Base-by-base conservation (phyloP, 2,797 vertebrate genomes). In the Manis javanica region DNA sequence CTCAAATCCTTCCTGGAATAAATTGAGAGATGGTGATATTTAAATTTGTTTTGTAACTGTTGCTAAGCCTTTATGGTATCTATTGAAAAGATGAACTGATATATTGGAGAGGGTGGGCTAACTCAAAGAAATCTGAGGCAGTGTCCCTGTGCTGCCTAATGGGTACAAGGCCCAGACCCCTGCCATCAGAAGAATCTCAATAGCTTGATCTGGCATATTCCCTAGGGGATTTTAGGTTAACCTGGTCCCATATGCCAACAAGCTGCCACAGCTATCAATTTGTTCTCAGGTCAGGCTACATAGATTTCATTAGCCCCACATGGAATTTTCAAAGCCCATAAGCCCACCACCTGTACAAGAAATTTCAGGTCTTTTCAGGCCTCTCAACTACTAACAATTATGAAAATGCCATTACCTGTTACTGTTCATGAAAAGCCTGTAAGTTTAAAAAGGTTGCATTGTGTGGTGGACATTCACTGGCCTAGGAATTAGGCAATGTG, bases 291-390 rank as follows among this genome's bases (percentile, higher is more conserved):
- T 24, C 24, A 59, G 24, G 29, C 64, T 11, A 23, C 16, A 23
- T 6, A 82, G 42, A 34, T 84, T 42, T 90, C 26, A 74, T 23
- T 37, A 59, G 9, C 8, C 26, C 26, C 51, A 21, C 1, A 8
- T 69, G 78, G 21, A 26, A 66, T 91, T 90, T 86, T 90, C 34
- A 75, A 90, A 90, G 31, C 31, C 55, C 66, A 16, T 69, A 90
- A 90, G 31, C 26, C 34, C 15, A 8, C 0, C 19, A 29, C 66
- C 34, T 90, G 3, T 74, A 63, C 16, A 46, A 78, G 79, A 10
- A 90, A 87, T 74, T 74, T 55, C 21, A 26, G 46, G 24, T 64
- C 39, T 79, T 89, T 87, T 61, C 69, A 63, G 75, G 5, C 26
- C 14, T 61, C 75, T 84, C 31, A 5, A 42, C 11, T 19, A 84